Evolutionary conservation across 2,888 invertebrate species (phyloP).

Genomic region (Aphidoletes aphidimyza): DNA sequence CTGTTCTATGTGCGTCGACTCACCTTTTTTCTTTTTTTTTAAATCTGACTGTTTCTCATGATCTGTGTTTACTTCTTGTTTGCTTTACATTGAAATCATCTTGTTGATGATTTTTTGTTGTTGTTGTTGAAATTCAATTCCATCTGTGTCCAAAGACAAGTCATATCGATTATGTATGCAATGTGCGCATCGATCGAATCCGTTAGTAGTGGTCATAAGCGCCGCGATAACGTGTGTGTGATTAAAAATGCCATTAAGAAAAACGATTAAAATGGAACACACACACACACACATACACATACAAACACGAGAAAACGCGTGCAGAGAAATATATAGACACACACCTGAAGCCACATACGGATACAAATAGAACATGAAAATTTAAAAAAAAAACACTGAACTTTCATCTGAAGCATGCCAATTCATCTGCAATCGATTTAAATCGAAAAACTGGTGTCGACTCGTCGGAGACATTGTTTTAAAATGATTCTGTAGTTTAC

Average conservation of each 20-base stretch:
- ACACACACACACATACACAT: too few species aligned
- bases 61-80: not conserved
- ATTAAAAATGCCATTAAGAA: conserved; percentile 37
- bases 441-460: not conserved
- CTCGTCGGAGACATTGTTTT: conserved; percentile 1
- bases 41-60: not conserved
- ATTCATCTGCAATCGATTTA: not conserved
- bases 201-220: not conserved
- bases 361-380: not conserved
- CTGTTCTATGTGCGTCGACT: not conserved
- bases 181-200: not conserved
- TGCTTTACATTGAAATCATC: not conserved
- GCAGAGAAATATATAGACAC: too few species aligned
- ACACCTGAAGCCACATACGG: too few species aligned
- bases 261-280: not conserved
- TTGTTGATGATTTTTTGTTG: not conserved
- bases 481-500: not conserved
- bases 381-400: not conserved
- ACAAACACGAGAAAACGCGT: too few species aligned
- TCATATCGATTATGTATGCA: not conserved
- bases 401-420: not conserved
- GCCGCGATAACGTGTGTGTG: not conserved
- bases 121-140: not conserved
- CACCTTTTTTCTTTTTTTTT: not conserved
- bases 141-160: not conserved